phyloP scores from a whole-genome alignment of 1,140 invertebrate genomes.

The Brachionus plicatilis region DNA sequence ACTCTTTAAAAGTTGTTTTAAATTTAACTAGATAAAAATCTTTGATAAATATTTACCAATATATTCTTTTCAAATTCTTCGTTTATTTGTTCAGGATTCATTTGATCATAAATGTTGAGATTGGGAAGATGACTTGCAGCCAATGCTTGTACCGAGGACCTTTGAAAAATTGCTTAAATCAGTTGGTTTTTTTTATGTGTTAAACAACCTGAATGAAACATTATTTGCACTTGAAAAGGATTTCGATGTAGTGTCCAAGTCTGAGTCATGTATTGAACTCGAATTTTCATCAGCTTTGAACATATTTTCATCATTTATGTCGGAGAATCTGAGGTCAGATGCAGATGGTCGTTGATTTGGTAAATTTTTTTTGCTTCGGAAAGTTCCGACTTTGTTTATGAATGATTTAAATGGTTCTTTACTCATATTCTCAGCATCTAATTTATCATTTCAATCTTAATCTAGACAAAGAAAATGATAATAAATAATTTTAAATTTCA shows the following conservation, averaged over 20 bases:
- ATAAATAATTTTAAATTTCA: neutral
- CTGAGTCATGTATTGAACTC: neutral
- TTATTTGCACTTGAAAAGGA: neutral
- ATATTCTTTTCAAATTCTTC: conserved; percentile 37
- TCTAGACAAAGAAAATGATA: neutral
- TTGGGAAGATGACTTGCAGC: conserved; percentile 20
- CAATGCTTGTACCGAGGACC: conserved; percentile 6
- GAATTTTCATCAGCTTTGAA: neutral
- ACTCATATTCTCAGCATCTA: conserved; percentile 19
- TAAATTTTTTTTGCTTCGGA: conserved; percentile 35
- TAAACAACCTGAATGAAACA: neutral
- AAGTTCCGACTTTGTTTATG: conserved; percentile 40
- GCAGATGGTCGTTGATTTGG: conserved; percentile 32
- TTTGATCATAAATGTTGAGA: conserved; percentile 36
- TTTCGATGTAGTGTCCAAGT: conserved; percentile 31
- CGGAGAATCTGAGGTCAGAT: neutral
- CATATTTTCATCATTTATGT: conserved; percentile 20
- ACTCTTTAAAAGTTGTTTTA: neutral
- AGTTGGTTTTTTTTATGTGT: neutral
- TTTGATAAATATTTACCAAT: neutral
- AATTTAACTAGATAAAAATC: neutral
- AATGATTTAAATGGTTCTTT: conserved; percentile 38
- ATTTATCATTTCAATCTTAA: conserved; percentile 12
- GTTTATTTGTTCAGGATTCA: conserved; percentile 28
- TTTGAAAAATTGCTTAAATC: neutral